phyloP scores from a whole-genome alignment of 2,113 vertebrate genomes.

The Archocentrus centrarchus region DNA sequence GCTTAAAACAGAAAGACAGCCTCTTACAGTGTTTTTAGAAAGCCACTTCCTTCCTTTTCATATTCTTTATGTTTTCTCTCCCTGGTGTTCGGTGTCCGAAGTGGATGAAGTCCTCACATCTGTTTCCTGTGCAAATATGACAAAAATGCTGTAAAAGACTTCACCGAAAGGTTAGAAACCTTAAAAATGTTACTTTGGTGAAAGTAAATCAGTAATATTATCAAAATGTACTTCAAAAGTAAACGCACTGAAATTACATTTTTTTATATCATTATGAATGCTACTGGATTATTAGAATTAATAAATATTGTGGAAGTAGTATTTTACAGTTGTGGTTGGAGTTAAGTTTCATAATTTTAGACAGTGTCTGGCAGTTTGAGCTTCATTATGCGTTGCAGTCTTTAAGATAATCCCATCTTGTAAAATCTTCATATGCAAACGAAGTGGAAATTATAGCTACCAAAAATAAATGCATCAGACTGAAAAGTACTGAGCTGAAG shows the following conservation, averaged over 20 bases:
- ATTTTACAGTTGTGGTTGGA: background rate
- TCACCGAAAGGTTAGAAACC: background rate
- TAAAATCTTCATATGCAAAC: no score
- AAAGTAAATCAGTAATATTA: background rate
- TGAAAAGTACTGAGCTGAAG: background rate
- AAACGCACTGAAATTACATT: background rate
- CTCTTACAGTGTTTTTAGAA: background rate
- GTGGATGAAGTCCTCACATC: background rate
- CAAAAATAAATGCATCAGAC: background rate
- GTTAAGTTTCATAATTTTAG: background rate
- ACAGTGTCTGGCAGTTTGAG: background rate
- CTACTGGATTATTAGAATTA: background rate
- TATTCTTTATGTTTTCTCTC: constrained; percentile 3
- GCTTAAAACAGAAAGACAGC: background rate
- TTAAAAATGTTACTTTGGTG: background rate
- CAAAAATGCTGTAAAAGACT: background rate
- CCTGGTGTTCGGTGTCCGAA: background rate
- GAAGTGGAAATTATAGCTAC: background rate
- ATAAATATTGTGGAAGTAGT: background rate
- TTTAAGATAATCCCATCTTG: background rate
- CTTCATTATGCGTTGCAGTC: background rate
- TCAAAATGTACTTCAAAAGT: background rate
- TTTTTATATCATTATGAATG: background rate
- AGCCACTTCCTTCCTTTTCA: background rate
- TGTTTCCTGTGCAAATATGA: background rate